Conservation (phyloP, 2,797 vertebrate species). For the Xiphorhynchus erythropygius region DNA sequence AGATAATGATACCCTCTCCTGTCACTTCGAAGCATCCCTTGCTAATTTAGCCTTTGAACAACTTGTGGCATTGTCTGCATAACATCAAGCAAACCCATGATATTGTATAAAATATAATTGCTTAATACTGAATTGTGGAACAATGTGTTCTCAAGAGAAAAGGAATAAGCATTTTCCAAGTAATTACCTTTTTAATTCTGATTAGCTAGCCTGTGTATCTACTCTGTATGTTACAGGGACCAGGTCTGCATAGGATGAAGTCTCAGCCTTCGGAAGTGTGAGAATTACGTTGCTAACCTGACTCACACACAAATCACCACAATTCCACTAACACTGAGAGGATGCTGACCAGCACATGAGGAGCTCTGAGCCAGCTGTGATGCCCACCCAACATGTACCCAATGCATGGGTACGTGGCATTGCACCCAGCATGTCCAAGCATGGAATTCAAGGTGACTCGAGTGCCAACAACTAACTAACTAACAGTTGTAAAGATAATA, state of each 20-base stretch:
- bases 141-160: not conserved
- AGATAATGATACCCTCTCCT: not conserved
- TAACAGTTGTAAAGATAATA: not conserved
- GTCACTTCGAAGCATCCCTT: not conserved
- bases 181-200: not conserved
- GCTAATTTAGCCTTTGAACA: not conserved
- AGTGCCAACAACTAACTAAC: not conserved
- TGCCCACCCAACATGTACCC: not conserved
- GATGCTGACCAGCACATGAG: rapidly evolving
- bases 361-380: not conserved
- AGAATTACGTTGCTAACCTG: not conserved
- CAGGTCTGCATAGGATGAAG: not conserved
- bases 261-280: not conserved
- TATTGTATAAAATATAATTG: not conserved
- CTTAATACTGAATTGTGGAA: not conserved
- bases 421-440: not conserved
- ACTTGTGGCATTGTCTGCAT: not conserved
- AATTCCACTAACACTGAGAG: not conserved
- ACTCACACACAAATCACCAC: not conserved
- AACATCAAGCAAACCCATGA: not conserved
- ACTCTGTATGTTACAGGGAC: not conserved
- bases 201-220: not conserved
- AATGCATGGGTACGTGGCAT: too few species aligned
- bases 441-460: not conserved
- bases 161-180: not conserved